Base-by-base conservation (phyloP, 1,140 invertebrate species). In the Rhynchophorus ferrugineus region DNA sequence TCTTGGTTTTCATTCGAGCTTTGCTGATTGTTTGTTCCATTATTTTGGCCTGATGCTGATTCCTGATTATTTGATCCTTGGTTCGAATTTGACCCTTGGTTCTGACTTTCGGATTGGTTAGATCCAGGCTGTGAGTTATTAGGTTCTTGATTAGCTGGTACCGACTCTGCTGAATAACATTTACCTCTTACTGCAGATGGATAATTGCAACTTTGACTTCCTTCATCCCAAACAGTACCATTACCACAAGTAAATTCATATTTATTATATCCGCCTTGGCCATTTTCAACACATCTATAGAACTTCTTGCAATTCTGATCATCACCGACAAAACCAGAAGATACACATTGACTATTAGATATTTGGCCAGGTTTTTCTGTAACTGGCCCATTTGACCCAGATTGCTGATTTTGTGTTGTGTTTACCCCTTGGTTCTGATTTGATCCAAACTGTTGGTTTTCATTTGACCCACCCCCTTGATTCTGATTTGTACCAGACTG, bases 221-320 rank as follows among this genome's bases (percentile, higher is more conserved):
- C 67, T 42, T 78, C 73, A 70, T 87, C 84, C 82, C 83, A 88
- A 49, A 85, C 78, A 5, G 85, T 88, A 49, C 80, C 79, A 43
- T 75, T 72, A 14, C 78, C 80, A 64, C 85, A 89, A 11, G 72
- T 73, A 69, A 84, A 89, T 58, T 84, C 78, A 59, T 81, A 81
- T 66, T 74, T 78, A 43, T 70, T 76, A 54, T 75, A 84, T 1
- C 72, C 71, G 44, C 56, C 56, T 34, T 52, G 50, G 16, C 59
- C 59, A 43, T 60, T 75, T 49, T 74, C 73, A n/a, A 87, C 82
- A 69, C 87, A 89, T 69, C 85, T 77, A 62, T 87, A 87, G 66
- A 89, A 89, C 66, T 84, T 85, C 53, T 72, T 78, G 61, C 87
- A 91, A 63, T 89, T 77, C 54, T 73, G 68, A 34, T 71, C 73